Evolutionary conservation across 2,797 vertebrate genomes (phyloP).

Genomic region (Hoplostethus atlanticus): DNA sequence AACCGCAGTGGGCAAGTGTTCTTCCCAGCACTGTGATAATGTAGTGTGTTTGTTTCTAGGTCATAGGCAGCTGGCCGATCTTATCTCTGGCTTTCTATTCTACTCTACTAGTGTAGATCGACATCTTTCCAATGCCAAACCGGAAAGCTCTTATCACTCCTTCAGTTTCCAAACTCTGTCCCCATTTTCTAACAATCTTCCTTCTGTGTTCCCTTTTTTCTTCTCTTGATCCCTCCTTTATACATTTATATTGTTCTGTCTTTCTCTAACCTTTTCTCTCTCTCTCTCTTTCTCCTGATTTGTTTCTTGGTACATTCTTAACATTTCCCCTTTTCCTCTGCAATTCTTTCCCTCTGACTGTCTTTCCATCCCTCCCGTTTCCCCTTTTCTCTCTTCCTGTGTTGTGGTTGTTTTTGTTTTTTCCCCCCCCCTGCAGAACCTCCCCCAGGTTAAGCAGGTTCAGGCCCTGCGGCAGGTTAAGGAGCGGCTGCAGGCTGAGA

Average conservation of each 20-base stretch:
- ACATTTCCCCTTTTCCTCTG: conserved; percentile 12
- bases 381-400: conserved; percentile 56
- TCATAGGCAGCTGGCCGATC: conserved; percentile 41
- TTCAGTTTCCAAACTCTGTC: conserved; percentile 64
- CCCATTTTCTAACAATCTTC: conserved; percentile 78
- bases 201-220: conserved; percentile 62
- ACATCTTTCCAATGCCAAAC: background rate
- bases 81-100: conserved; percentile 50
- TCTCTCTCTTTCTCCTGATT: conserved; percentile 23
- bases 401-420: conserved; percentile 79
- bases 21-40: conserved; percentile 40
- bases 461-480: conserved; percentile 95
- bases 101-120: conserved; percentile 46
- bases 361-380: conserved; percentile 12
- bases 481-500: conserved; percentile 96
- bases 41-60: conserved; percentile 57
- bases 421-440: conserved; percentile 87
- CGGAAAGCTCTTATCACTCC: conserved; percentile 57
- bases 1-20: conserved; percentile 14
- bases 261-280: conserved; percentile 55
- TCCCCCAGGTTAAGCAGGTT: conserved; percentile 97
- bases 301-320: conserved; percentile 51
- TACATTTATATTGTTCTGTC: conserved; percentile 62
- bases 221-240: conserved; percentile 48
- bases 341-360: conserved; percentile 29